Conservation (phyloP, 2,888 invertebrate species). For the Calephelis perditalis region DNA sequence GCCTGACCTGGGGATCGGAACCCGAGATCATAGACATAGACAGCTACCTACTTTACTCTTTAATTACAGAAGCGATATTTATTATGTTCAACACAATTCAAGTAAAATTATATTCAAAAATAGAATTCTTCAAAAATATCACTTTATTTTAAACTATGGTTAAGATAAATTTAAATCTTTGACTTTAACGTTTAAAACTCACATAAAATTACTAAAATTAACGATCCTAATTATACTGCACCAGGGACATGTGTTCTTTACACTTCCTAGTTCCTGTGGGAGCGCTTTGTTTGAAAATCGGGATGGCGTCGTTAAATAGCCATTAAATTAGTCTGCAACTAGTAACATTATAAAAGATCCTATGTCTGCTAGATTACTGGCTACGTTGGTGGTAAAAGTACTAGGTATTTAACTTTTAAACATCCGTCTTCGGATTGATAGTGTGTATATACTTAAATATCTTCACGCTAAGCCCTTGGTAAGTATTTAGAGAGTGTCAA, state of each 20-base stretch:
- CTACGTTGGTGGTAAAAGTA: too few relatives aligned
- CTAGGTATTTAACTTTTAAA: too few relatives aligned
- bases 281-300: conserved; percentile 21
- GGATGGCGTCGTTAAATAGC: conserved; percentile 34
- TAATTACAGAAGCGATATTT: too few relatives aligned
- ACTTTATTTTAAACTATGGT: neutral
- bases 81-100: too few relatives aligned
- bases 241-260: conserved; percentile 36
- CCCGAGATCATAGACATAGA: too few relatives aligned
- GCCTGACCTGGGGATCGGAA: too few relatives aligned
- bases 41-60: too few relatives aligned
- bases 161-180: conserved; percentile 11
- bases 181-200: conserved; percentile 26
- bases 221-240: conserved; percentile 31
- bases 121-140: neutral
- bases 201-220: conserved; percentile 36
- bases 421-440: too few relatives aligned
- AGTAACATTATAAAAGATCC: conserved; percentile 7
- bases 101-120: neutral
- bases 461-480: too few relatives aligned
- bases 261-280: conserved; percentile 35
- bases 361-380: neutral
- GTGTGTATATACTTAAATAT: too few relatives aligned
- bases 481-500: too few relatives aligned
- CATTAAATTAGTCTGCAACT: conserved; percentile 31